These are phyloP conservation scores for Carpatolechia fugitivella DNA, from an alignment of 2,888 invertebrate genomes.

Conservation along the genomic window DNA sequence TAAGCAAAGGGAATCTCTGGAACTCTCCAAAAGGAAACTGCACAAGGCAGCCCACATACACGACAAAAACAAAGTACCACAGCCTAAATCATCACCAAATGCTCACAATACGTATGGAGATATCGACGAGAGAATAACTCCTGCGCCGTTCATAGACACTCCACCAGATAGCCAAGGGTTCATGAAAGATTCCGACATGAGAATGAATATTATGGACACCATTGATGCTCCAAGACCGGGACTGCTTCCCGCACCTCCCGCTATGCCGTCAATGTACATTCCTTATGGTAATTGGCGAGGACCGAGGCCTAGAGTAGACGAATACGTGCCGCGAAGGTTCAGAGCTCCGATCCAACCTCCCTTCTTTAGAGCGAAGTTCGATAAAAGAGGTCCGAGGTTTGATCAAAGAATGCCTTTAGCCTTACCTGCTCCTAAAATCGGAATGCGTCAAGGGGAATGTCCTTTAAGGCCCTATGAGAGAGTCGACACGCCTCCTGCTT, in stretches of 20 bases:
- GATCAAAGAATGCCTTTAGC: conserved; percentile 49
- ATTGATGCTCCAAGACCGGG: conserved; percentile 37
- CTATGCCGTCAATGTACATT: conserved; percentile 42
- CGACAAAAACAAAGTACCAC: conserved; percentile 66
- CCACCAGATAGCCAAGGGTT: conserved; percentile 51
- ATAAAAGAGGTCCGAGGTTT: conserved; percentile 50
- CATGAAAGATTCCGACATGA: conserved; percentile 64
- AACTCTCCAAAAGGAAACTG: conserved; percentile 71
- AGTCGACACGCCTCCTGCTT: conserved; percentile 51
- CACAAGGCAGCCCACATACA: conserved; percentile 50
- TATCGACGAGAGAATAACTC: conserved; percentile 72
- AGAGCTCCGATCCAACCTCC: conserved; percentile 48
- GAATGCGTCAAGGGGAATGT: conserved; percentile 57
- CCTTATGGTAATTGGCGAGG: conserved; percentile 52
- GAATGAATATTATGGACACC: conserved; percentile 41
- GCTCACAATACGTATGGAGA: conserved; percentile 66
- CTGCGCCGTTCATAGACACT: conserved; percentile 50
- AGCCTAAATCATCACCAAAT: conserved; percentile 64
- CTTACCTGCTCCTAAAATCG: conserved; percentile 58
- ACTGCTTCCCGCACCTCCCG: conserved; percentile 48
- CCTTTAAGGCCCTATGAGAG: conserved; percentile 61
- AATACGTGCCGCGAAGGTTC: conserved; percentile 56
- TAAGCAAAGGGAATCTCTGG: conserved; percentile 83
- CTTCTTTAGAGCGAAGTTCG: conserved; percentile 58
- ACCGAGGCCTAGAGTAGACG: conserved; percentile 52